Evolutionary conservation across 2,113 vertebrate species (phyloP).

Genomic region (Cinclus mexicanus): DNA sequence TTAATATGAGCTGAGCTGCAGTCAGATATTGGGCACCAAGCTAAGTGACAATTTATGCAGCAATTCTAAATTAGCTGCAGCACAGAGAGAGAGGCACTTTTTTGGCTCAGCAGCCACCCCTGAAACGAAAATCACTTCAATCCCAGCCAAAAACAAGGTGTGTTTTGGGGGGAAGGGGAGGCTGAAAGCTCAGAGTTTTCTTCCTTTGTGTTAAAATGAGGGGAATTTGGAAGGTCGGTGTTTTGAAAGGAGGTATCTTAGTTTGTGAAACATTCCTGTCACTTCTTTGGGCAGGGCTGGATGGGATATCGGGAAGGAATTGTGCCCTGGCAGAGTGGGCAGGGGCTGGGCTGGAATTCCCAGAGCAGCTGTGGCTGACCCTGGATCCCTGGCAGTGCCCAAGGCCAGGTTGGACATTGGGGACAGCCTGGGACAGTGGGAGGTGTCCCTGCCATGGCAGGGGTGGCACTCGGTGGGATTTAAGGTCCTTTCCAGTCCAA

Average conservation of each 20-base stretch:
- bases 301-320: not conserved
- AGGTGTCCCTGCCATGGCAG: not conserved
- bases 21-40: not conserved
- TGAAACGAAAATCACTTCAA: not conserved
- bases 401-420: not conserved
- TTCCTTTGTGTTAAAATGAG: not conserved
- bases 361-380: not conserved
- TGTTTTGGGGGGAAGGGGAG: not conserved
- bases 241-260: not conserved
- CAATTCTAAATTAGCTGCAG: not conserved
- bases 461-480: not conserved
- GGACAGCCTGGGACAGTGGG: not conserved
- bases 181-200: not conserved
- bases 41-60: conserved; percentile 53
- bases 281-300: not conserved
- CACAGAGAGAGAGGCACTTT: not conserved
- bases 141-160: not conserved
- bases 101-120: not conserved
- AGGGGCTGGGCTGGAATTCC: not conserved
- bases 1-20: conserved; percentile 4
- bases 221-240: not conserved
- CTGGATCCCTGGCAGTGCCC: not conserved
- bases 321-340: not conserved
- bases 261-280: not conserved
- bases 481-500: not conserved